Conservation (phyloP, 2,797 vertebrate genomes). For the Linurgus olivaceus region DNA sequence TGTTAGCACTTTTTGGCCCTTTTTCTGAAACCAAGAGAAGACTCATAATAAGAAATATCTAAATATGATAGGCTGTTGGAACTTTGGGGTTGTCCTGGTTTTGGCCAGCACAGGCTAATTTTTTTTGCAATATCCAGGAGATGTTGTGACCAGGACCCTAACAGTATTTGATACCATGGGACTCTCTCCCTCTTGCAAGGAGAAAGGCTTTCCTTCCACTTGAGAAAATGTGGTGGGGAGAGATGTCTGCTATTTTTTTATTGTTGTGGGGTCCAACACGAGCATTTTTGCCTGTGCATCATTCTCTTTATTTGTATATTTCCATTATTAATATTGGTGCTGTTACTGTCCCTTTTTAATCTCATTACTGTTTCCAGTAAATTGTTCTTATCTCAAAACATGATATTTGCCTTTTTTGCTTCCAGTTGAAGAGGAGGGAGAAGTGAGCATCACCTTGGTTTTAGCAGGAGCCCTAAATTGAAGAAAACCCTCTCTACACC, state of each 20-base stretch:
- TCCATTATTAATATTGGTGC: not conserved
- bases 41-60: not conserved
- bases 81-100: not conserved
- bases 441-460: not conserved
- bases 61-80: not conserved
- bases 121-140: not conserved
- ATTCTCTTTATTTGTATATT: not conserved
- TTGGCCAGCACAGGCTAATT: not conserved
- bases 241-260: not conserved
- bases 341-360: not conserved
- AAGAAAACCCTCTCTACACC: not conserved
- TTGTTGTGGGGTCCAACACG: rapidly evolving
- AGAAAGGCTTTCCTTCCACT: not conserved
- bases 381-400: not conserved
- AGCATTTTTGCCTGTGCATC: not conserved
- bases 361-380: not conserved
- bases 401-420: not conserved
- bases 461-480: not conserved
- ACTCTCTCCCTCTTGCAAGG: rapidly evolving
- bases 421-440: not conserved
- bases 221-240: not conserved
- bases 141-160: not conserved
- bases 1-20: not conserved
- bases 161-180: not conserved
- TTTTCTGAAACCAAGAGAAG: not conserved